Percentiles rank a stretch among this genome's conserved stretches.
Evolutionary conservation across 2,888 invertebrate species (phyloP).

Genomic region (Nezara viridula): DNA sequence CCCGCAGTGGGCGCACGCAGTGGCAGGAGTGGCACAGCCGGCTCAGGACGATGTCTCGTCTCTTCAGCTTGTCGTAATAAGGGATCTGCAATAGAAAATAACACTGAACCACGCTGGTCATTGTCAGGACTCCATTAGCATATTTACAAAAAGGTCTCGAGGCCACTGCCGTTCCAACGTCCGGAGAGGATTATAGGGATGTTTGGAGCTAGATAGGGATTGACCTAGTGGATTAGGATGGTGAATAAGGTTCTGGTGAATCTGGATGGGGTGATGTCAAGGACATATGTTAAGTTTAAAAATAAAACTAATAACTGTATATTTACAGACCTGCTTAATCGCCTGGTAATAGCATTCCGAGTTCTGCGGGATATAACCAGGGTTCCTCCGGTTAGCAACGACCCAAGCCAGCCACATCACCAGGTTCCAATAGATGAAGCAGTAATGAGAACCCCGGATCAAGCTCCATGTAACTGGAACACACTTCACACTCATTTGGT

Average conservation of each 20-base stretch:
- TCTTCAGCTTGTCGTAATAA: slow-evolving; percentile 93
- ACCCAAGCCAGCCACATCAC: slow-evolving; percentile 96
- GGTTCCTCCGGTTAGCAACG: slow-evolving; percentile 89
- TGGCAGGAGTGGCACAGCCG: slow-evolving; percentile 87
- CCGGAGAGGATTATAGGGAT: too few species aligned
- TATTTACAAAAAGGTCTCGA: too few species aligned
- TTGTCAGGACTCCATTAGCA: too few species aligned
- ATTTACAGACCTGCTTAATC: slow-evolving; percentile 78
- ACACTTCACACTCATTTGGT: slow-evolving; percentile 73
- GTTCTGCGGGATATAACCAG: slow-evolving; percentile 90
- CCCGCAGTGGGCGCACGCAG: slow-evolving; percentile 86
- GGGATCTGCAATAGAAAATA: slow-evolving; percentile 74
- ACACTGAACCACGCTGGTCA: too few species aligned
- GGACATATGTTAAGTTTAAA: too few species aligned
- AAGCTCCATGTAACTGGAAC: slow-evolving; percentile 93
- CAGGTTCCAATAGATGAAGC: slow-evolving; percentile 90
- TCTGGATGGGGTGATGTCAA: too few species aligned
- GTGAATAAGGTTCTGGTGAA: too few species aligned
- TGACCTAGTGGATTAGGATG: too few species aligned
- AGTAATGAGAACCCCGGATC: slow-evolving; percentile 86
- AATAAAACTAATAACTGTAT: too few species aligned
- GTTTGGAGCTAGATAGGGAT: too few species aligned
- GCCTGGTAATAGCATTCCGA: slow-evolving; percentile 91
- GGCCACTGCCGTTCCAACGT: too few species aligned
- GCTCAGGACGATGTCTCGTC: slow-evolving; percentile 78